Base-by-base conservation (phyloP, 2,888 invertebrate genomes). In the Oeneis ivallda region DNA sequence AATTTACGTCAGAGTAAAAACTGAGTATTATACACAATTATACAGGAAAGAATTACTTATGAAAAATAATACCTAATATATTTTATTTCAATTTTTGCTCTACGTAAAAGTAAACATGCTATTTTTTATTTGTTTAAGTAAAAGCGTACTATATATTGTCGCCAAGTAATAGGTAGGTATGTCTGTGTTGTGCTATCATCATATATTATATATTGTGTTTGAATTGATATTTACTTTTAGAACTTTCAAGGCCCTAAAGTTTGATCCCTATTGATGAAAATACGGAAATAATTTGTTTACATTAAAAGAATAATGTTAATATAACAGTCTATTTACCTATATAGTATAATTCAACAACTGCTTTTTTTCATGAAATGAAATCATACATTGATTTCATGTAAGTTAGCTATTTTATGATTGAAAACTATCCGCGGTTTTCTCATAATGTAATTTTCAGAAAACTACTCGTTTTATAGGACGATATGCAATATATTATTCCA, bases 51-150 rank as follows among this genome's bases (percentile, higher is more conserved):
- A 13, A 43, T 39, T 34, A 2, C n/a, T 3, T 47, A 8, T 37
- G 39, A 10, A 10, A 45, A 37, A 32, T 10, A 17, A 43, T 45
- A 9, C 37, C 8, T 11, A 13, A 39, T 15, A 10, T 32, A 26
- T 17, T 10, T 37, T 10, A 54, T 11, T 54, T 53, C 66, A 74
- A 73, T 74, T 75, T 72, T 76, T 77, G 76, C 78, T 77, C 70
- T 71, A 68, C 69, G 74, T 73, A 71, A 73, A 72, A 71, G 67
- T 66, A 72, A 71, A 17, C 17, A 61, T 62, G 64, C 67, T 68
- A 54, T 67, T 64, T 64, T 62, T 73, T n/a, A 47, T 37, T 41
- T 37, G n/a, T 26, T 61, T 45, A 34, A 62, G 53, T 62, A 32
- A 54, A 62, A 54, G 45, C 53, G 45, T 62, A 54, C 13, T 26